Evolutionary conservation across 92 coral and sea anemone species (phyloP), one percentile per base, ranked within the genome.

Genomic region (Epizoanthus illoricatus): DNA sequence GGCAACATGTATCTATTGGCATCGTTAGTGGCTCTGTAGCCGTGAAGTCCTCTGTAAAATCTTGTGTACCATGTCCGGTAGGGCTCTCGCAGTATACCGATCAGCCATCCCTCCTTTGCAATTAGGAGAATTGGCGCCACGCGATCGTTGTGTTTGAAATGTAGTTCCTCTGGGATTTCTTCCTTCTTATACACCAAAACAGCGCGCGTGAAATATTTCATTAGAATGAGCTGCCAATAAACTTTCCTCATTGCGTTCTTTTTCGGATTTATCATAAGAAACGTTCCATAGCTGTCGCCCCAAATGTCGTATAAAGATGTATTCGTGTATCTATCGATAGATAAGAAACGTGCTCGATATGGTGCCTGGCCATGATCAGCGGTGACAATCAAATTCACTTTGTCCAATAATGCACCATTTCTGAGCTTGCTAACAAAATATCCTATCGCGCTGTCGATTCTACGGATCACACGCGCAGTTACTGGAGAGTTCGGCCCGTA

Each of bases 281-380:
- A 85, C 3, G 57, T 23, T 64, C 69, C 45, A 11, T 7, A 64
- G 69, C 19, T 74, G 7, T 75, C 66, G 8, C 81, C 72, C 85
- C 80, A 80, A 10, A 18, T 33, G 15, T 43, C 74, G 70, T 90
- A 92, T 23, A 78, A 61, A 12, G 83, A 84, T 11, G 81, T 71
- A 72, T 82, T 82, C 39, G 92, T 78, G 81, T 84, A 86, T 12
- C 49, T 39, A 40, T 91, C 91, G 39, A 94, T 80, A 76, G 92
- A 68, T 5, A 84, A 23, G 17, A 92, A 84, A 33, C 76, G 84
- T 58, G 52, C 81, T 13, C 91, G 88, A 42, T 86, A 79, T 4
- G 91, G 58, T 1, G 92, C 58, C 85, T 87, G 88, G 15, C 98
- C 98, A 64, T 94, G 98, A 61, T 94, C 97, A n/a, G 91, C 88